Evolutionary conservation across 2,888 invertebrate species (phyloP), one percentile per base, ranked within the genome.

Genomic region (Diabrotica balteata): DNA sequence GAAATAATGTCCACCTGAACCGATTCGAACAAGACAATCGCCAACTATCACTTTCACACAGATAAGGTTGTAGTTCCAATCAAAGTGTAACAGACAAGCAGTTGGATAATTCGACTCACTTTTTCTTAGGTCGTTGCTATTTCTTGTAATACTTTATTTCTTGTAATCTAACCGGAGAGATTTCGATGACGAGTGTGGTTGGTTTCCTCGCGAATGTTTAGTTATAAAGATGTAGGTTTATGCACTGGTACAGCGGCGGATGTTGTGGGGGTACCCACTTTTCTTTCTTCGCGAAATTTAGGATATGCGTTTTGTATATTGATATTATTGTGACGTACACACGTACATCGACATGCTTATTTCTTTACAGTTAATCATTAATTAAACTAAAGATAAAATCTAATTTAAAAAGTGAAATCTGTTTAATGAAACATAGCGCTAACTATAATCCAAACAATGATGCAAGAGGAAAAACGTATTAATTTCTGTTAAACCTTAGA

Each of bases 41-140:
- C 54, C 60, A 61, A 67, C 70, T 70, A 62, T 70, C 70, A 67
- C 70, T 70, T 70, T 70, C 70, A 70, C 70, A 59, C 50, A 11
- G 59, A 61, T 51, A 57, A 53, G 10, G 11, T 51, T 22, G 52
- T 53, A 46, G 53, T 66, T 57, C 47, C 57, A 64, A 64, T 59
- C 52, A 54, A 64, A 68, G 47, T 68, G 65, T 65, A 68, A 64
- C 72, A 72, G 42, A 45, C 42, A 59, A 62, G 57, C 50, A 61
- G 50, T 66, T 69, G 60, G 61, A 69, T 69, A 69, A 72, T 67
- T 70, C 69, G 57, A 45, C 59, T 59, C 64, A 64, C 64, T 58
- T 64, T 69, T 68, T 64, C 64, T 46, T 11, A 52, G 58, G 58
- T 64, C 63, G 51, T 63, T 63, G 57, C 10, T 46, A 52, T 11